Conservation (phyloP, 2,113 vertebrate species). For the Bufo bufo region DNA sequence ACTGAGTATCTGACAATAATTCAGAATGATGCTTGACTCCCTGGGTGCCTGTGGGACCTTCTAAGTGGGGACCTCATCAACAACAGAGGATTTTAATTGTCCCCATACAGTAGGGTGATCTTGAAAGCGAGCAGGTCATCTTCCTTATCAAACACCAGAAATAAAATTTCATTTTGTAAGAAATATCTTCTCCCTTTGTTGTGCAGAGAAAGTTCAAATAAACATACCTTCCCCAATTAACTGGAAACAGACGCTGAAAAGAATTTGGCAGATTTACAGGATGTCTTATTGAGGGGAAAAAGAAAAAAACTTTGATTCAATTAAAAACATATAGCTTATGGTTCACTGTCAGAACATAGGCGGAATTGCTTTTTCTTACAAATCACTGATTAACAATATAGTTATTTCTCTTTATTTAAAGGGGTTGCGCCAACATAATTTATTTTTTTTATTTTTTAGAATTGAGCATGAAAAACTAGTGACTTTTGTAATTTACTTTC, state of each 20-base stretch:
- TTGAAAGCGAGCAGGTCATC: slow-evolving; percentile 1
- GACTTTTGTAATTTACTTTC: no score
- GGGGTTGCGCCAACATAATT: no score
- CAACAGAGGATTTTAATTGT: slow-evolving; percentile 7
- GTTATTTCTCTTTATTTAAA: slow-evolving; percentile 14
- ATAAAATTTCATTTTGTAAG: slow-evolving; percentile 58
- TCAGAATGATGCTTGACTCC: background rate
- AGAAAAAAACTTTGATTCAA: slow-evolving; percentile 63
- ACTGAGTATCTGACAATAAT: background rate
- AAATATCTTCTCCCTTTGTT: slow-evolving; percentile 39
- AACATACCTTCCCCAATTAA: slow-evolving; percentile 63
- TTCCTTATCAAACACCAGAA: slow-evolving; percentile 15
- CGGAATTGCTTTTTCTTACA: background rate
- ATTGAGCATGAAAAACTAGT: no score
- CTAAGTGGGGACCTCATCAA: background rate
- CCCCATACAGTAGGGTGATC: background rate
- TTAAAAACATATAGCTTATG: slow-evolving; percentile 59
- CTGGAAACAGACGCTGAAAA: slow-evolving; percentile 63
- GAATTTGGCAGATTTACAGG: slow-evolving; percentile 59
- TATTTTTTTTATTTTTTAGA: no score
- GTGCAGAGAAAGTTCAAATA: slow-evolving; percentile 60
- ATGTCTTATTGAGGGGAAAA: slow-evolving; percentile 59
- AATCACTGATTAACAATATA: slow-evolving; percentile 8
- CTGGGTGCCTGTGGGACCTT: slow-evolving; percentile 40
- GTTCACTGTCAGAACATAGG: slow-evolving; percentile 44